These are phyloP conservation scores for Eudemis profundana DNA, from an alignment of 2,888 invertebrate genomes.

Conservation along the genomic window DNA sequence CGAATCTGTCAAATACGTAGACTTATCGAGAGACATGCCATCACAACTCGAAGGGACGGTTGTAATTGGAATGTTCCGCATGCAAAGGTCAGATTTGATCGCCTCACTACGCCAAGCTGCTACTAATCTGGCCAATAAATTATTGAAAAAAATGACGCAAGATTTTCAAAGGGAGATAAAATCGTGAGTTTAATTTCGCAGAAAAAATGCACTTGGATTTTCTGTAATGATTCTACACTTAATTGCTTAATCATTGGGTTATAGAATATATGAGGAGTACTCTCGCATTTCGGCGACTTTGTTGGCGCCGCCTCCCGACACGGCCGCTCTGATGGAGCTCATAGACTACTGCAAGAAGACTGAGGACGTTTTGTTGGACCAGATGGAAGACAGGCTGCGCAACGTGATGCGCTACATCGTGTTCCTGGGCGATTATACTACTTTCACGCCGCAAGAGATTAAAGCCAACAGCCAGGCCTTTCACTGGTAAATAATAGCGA, in stretches of 20 bases:
- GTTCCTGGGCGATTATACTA: slow-evolving; percentile 93
- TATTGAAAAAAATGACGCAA: slow-evolving; percentile 90
- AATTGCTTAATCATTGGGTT: background rate
- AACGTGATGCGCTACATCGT: slow-evolving; percentile 89
- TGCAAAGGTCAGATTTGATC: slow-evolving; percentile 92
- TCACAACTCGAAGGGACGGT: slow-evolving; percentile 86
- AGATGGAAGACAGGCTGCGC: slow-evolving; percentile 91
- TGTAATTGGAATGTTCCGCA: slow-evolving; percentile 93
- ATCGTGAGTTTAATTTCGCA: slow-evolving; percentile 83
- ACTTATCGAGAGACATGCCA: slow-evolving; percentile 87
- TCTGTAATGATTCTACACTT: too few relatives aligned
- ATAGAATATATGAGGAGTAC: slow-evolving; percentile 93
- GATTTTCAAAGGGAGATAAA: slow-evolving; percentile 93
- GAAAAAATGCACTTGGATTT: too few relatives aligned
- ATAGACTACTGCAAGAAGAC: slow-evolving; percentile 91
- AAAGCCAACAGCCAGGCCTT: slow-evolving; percentile 95
- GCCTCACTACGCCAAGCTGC: slow-evolving; percentile 88
- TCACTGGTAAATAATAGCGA: slow-evolving; percentile 86
- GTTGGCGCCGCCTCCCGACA: slow-evolving; percentile 91
- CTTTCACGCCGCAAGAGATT: slow-evolving; percentile 93
- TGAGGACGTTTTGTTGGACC: slow-evolving; percentile 88
- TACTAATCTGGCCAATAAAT: slow-evolving; percentile 87
- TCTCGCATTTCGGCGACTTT: slow-evolving; percentile 91
- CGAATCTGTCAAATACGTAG: slow-evolving; percentile 86
- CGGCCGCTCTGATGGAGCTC: slow-evolving; percentile 93